phyloP scores from a whole-genome alignment of 2,113 vertebrate species.

The Zapus hudsonius region DNA sequence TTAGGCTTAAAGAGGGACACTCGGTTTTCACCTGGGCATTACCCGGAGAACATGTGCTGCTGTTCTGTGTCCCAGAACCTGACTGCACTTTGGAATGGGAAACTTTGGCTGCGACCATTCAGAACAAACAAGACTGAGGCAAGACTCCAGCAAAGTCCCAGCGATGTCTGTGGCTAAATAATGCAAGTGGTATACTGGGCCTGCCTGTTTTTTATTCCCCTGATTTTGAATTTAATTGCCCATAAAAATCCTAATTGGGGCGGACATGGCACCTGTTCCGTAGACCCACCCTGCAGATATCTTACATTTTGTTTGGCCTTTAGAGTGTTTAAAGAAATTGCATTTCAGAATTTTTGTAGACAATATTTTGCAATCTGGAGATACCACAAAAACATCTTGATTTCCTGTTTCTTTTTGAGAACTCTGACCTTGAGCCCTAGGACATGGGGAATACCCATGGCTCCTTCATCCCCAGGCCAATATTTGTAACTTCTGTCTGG shows the following conservation, averaged over 20 bases:
- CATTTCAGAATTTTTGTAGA: slow-evolving; percentile 49
- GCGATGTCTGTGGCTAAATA: neutral
- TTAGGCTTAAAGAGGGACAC: neutral
- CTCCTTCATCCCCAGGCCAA: too few relatives aligned
- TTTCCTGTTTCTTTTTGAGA: slow-evolving; percentile 55
- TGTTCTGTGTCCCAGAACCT: neutral
- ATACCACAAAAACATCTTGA: slow-evolving; percentile 47
- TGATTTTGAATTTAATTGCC: slow-evolving; percentile 52
- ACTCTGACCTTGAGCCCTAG: neutral
- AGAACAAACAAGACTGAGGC: neutral
- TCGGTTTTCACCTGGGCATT: neutral
- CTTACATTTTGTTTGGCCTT: slow-evolving; percentile 58
- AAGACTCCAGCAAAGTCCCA: neutral
- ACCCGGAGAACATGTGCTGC: neutral
- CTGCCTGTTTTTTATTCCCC: neutral
- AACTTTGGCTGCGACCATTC: neutral
- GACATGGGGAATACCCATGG: neutral
- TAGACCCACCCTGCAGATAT: slow-evolving; percentile 54
- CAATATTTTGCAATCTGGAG: slow-evolving; percentile 58
- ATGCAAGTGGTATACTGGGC: neutral
- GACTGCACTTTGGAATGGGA: neutral
- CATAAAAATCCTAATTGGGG: slow-evolving; percentile 12
- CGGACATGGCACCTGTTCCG: neutral
- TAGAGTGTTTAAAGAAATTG: slow-evolving; percentile 42
- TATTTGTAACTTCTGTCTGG: neutral